Conservation (phyloP, 2,888 invertebrate genomes). For the Carcina quercana region DNA sequence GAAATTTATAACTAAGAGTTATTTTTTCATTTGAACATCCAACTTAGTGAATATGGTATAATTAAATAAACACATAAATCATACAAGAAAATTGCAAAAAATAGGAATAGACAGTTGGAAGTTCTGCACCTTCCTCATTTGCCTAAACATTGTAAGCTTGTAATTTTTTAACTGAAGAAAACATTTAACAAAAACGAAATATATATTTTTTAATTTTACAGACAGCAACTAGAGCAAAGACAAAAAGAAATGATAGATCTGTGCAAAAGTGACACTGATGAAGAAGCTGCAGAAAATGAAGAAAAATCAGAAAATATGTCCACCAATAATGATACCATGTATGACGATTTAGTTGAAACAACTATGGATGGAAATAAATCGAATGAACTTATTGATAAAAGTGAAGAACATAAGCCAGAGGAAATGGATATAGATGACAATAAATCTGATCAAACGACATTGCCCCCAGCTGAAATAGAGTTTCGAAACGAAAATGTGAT, state of each 20-base stretch:
- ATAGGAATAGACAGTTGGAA: too few species aligned
- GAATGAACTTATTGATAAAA: too few species aligned
- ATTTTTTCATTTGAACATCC: background rate
- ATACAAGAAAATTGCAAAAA: too few species aligned
- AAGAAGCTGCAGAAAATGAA: conserved; percentile 30
- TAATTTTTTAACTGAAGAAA: too few species aligned
- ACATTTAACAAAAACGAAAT: background rate
- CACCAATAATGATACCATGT: conserved; percentile 3
- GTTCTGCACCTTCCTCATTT: too few species aligned
- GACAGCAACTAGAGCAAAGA: conserved; percentile 79
- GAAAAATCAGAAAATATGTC: conserved; percentile 4
- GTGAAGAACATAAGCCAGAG: too few species aligned
- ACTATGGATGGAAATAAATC: background rate
- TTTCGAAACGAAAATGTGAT: too few species aligned
- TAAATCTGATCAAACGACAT: background rate
- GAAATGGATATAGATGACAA: conserved; percentile 5
- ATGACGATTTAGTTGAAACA: conserved; percentile 3
- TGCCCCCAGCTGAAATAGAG: too few species aligned
- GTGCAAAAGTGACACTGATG: conserved; percentile 83
- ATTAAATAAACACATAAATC: too few species aligned
- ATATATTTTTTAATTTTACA: conserved; percentile 33
- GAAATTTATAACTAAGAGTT: background rate
- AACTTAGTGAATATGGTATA: background rate
- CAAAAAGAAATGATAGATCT: conserved; percentile 84
- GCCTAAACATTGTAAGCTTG: too few species aligned